phyloP scores from a whole-genome alignment of 2,888 invertebrate genomes.

The Tethea ocularis region DNA sequence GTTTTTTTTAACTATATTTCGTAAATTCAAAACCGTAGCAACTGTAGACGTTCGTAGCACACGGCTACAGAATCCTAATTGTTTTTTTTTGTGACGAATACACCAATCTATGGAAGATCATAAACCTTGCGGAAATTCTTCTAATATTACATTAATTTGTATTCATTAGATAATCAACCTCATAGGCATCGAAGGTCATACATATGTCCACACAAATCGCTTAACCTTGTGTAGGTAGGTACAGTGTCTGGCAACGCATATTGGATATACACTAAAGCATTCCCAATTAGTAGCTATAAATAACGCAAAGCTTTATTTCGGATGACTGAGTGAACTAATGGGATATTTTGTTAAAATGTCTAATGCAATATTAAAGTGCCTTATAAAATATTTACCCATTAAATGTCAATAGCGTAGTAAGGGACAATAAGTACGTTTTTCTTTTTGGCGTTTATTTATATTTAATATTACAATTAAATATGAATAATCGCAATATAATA shows the following conservation, averaged over 20 bases:
- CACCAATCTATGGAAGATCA: neutral
- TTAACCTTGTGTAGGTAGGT: slow-evolving; percentile 38
- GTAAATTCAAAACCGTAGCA: neutral
- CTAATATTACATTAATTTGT: neutral
- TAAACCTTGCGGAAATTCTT: slow-evolving; percentile 11
- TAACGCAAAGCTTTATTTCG: slow-evolving; percentile 8
- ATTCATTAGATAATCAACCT: slow-evolving; percentile 7
- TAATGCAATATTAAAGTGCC: too few relatives aligned
- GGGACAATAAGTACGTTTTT: too few relatives aligned
- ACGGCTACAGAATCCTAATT: neutral
- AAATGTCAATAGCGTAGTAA: neutral
- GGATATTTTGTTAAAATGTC: slow-evolving; percentile 17
- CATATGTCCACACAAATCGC: slow-evolving; percentile 34
- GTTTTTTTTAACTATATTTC: too few relatives aligned
- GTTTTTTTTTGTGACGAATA: neutral
- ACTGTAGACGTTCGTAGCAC: neutral
- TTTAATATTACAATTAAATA: too few relatives aligned
- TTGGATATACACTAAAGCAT: slow-evolving; percentile 3
- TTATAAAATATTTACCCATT: neutral
- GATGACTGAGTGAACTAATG: slow-evolving; percentile 25
- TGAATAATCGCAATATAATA: too few relatives aligned
- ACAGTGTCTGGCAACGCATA: slow-evolving; percentile 3
- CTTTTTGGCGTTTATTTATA: too few relatives aligned
- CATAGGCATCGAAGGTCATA: slow-evolving; percentile 31
- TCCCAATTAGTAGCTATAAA: slow-evolving; percentile 9